Evolutionary conservation across 2,113 vertebrate species (phyloP).

Genomic region (Corvus moneduloides): DNA sequence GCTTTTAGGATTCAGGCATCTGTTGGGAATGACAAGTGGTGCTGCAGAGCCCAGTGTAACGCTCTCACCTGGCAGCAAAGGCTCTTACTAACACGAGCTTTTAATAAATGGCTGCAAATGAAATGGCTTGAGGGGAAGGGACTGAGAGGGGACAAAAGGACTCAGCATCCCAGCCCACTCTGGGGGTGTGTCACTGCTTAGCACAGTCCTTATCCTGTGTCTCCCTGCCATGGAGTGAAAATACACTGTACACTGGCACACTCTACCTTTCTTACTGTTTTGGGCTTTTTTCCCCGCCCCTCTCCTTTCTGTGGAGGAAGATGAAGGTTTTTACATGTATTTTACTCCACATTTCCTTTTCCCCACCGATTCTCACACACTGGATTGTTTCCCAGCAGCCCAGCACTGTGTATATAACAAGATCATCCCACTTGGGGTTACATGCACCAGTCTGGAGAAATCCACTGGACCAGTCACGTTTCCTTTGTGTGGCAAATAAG

Average conservation of each 20-base stretch:
- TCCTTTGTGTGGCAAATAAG: neutral
- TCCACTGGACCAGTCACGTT: neutral
- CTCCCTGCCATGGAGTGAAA: neutral
- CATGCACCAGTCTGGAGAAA: neutral
- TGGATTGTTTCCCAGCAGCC: neutral
- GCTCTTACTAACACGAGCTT: slow-evolving; percentile 3
- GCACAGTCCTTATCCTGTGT: neutral
- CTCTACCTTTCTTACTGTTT: neutral
- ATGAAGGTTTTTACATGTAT: neutral
- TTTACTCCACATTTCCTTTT: neutral
- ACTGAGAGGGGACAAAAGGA: neutral
- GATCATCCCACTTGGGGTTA: neutral
- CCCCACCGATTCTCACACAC: neutral
- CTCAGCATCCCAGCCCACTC: neutral
- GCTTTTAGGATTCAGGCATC: neutral
- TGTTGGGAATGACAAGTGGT: neutral
- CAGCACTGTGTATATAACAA: neutral
- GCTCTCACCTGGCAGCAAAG: neutral
- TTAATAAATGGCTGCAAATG: slow-evolving; percentile 18
- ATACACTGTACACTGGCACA: neutral
- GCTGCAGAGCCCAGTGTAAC: neutral
- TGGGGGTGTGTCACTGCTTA: neutral
- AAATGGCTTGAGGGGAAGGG: neutral
- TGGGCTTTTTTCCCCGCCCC: fast-evolving
- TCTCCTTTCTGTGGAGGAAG: neutral